Conservation (phyloP, 2,113 vertebrate genomes). For the Apteryx owenii region DNA sequence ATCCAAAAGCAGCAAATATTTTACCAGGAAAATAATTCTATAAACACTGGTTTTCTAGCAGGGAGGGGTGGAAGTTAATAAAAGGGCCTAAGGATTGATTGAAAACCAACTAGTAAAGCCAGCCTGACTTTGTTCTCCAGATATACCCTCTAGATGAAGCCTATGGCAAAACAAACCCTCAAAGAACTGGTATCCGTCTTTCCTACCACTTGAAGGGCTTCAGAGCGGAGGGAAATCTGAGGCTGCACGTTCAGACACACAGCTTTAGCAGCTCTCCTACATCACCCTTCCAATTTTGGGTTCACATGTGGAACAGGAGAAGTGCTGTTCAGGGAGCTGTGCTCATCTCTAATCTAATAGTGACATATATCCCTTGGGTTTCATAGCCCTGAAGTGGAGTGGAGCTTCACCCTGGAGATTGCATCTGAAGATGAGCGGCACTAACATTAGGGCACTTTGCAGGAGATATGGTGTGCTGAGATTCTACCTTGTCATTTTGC, state of each 20-base stretch:
- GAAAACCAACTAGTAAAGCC: neutral
- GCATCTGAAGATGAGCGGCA: neutral
- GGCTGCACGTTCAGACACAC: neutral
- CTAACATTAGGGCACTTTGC: neutral
- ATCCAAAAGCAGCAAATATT: constrained; percentile 50
- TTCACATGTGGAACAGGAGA: neutral
- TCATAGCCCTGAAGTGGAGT: neutral
- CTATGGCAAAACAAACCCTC: neutral
- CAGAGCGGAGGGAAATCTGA: neutral
- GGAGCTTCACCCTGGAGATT: neutral
- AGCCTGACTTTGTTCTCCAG: neutral
- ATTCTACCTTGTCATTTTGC: neutral
- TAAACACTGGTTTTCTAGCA: constrained; percentile 20
- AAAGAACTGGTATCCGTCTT: neutral
- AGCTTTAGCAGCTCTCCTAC: neutral
- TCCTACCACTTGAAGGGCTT: neutral
- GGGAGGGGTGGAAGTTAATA: neutral
- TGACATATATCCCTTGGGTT: neutral
- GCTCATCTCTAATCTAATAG: neutral
- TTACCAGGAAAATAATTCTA: constrained; percentile 28
- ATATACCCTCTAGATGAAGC: neutral
- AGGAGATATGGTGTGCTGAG: accelerated
- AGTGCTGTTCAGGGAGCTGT: neutral
- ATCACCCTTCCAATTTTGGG: neutral
- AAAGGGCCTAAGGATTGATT: neutral